Conservation (phyloP, 2,888 invertebrate species). For the Idaea straminata region DNA sequence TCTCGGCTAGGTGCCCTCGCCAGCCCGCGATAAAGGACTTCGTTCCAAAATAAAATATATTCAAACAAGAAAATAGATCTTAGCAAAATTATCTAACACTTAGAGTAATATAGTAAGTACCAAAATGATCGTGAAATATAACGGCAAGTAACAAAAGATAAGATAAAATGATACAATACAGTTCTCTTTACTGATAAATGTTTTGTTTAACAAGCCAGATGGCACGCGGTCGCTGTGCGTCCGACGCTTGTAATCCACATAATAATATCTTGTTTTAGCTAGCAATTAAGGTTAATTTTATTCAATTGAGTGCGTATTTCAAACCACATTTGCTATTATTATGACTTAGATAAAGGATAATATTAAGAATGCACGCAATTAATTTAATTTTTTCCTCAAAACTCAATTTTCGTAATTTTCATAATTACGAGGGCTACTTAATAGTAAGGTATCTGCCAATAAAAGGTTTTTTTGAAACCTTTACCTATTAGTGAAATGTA, state of each 20-base stretch:
- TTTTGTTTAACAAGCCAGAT: slow-evolving; percentile 25
- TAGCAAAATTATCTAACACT: not conserved
- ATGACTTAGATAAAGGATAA: no score
- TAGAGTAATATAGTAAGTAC: not conserved
- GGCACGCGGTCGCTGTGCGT: slow-evolving; percentile 12
- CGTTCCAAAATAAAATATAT: no score
- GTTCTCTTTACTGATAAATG: slow-evolving; percentile 17
- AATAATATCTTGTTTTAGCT: slow-evolving; percentile 2
- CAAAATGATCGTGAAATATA: slow-evolving; percentile 15
- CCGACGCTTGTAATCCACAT: slow-evolving; percentile 8
- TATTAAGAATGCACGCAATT: no score
- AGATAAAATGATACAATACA: slow-evolving; percentile 24
- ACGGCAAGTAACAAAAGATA: slow-evolving; percentile 18
- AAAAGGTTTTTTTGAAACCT: no score
- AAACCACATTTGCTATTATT: no score
- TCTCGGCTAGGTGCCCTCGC: no score
- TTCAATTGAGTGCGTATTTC: slow-evolving; percentile 23
- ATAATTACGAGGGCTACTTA: no score
- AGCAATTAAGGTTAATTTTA: slow-evolving; percentile 23
- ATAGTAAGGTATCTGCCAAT: no score
- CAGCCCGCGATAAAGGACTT: no score
- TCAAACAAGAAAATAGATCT: slow-evolving; percentile 3
- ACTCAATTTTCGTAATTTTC: not conserved
- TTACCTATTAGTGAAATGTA: no score
- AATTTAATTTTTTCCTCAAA: not conserved